Conservation (phyloP, 2,113 vertebrate species). For the Theristicus caerulescens region DNA sequence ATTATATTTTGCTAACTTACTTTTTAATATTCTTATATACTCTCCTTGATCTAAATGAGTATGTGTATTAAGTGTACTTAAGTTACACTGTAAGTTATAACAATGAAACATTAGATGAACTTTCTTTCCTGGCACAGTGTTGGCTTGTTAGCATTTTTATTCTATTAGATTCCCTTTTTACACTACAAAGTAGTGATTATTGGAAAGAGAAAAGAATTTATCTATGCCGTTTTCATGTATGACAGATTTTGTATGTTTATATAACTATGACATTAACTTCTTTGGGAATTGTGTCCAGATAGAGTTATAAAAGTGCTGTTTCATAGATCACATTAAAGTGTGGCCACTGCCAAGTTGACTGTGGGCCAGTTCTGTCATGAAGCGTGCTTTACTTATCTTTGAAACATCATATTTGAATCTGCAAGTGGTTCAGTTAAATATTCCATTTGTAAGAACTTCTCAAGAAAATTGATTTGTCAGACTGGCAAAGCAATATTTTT, state of each 20-base stretch:
- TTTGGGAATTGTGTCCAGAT: neutral
- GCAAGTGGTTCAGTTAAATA: neutral
- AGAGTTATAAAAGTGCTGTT: neutral
- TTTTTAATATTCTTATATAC: neutral
- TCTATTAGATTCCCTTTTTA: neutral
- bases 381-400: neutral
- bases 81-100: neutral
- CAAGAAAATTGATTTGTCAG: neutral
- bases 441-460: neutral
- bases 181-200: neutral
- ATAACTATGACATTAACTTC: neutral
- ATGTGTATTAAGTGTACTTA: neutral
- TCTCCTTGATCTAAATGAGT: neutral
- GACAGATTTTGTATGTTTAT: neutral
- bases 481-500: neutral
- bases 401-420: neutral
- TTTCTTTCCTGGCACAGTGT: neutral
- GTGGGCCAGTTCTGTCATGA: neutral
- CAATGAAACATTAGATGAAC: neutral
- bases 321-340: neutral
- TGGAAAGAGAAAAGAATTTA: neutral
- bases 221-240: neutral
- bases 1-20: neutral
- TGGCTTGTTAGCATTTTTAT: neutral
- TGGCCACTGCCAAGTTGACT: neutral